Evolutionary conservation across 2,888 invertebrate species (phyloP), one percentile per base, ranked within the genome.

Genomic region (Himalopsyche tibetana): DNA sequence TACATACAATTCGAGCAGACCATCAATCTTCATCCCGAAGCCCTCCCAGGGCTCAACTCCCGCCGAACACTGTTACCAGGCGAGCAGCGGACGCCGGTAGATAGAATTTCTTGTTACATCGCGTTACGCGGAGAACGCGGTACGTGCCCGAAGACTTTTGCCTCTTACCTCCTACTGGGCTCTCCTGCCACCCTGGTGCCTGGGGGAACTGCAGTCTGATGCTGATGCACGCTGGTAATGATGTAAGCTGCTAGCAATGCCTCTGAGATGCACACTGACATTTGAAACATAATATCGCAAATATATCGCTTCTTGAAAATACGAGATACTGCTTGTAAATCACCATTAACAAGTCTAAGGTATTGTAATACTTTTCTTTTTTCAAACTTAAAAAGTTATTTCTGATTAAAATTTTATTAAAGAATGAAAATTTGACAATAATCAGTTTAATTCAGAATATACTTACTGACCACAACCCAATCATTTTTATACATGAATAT

Each of bases 141-240:
- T 82, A 85, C 84, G 84, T 85, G 82, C 9, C 55, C 40, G 51
- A 8, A 38, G 56, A 84, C 42, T 83, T 51, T 19, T 45, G 55
- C 56, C 55, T 28, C 80, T 84, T 40, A 55, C 38, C 84, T 84
- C 80, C 84, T 81, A 81, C 82, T 28, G 82, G 19, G 45, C 45
- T 82, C 81, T 42, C 45, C 84, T 85, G 84, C 69, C 84, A 85
- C 38, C 84, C 84, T 81, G 84, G 55, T 82, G 82, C 84, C 84
- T 15, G 19, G 55, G 84, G 84, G 84, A 84, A 51, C 63, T 84
- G 84, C 80, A 80, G 84, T 55, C 56, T 28, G 63, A 74, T 51
- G 83, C 83, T 83, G 83, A 83, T 83, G 83, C 45, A 45, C 38
- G 69, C 74, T 74, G 28, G 45, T 83, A 83, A 83, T 74, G 82